Conservation (phyloP, 2,888 invertebrate species). For the Drosophila ustulata region DNA sequence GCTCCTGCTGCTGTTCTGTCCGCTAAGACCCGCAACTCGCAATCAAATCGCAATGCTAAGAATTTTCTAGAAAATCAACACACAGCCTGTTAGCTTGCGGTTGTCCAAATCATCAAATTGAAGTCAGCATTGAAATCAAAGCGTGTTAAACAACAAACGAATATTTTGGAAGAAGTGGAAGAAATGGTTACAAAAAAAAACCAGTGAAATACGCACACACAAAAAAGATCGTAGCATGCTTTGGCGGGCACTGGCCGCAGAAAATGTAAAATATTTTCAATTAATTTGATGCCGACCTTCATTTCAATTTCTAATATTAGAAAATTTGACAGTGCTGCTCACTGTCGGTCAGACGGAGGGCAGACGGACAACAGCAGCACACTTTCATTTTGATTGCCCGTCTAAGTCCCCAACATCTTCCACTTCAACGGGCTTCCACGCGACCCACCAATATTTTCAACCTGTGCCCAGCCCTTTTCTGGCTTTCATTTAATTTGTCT, state of each 20-base stretch:
- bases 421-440: conserved; percentile 28
- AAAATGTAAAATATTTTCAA: conserved; percentile 77
- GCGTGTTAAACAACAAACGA: conserved; percentile 53
- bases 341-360: background rate
- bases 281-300: conserved; percentile 66
- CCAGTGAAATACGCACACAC: conserved; percentile 15
- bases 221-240: conserved; percentile 38
- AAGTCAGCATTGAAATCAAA: conserved; percentile 39
- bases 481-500: conserved; percentile 67
- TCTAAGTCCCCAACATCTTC: conserved; percentile 48
- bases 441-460: conserved; percentile 21
- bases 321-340: conserved; percentile 56
- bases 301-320: conserved; percentile 68
- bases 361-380: conserved; percentile 24
- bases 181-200: conserved; percentile 18
- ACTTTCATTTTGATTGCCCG: conserved; percentile 59
- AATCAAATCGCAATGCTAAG: conserved; percentile 57
- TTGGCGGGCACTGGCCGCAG: conserved; percentile 39
- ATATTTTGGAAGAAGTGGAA: conserved; percentile 35
- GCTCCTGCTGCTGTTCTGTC: background rate
- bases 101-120: conserved; percentile 39
- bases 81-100: conserved; percentile 47
- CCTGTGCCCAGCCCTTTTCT: conserved; percentile 55
- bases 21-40: conserved; percentile 28
- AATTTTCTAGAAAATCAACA: conserved; percentile 50